Conservation (phyloP, 1,140 invertebrate species). For the Bombus pyrosoma region DNA sequence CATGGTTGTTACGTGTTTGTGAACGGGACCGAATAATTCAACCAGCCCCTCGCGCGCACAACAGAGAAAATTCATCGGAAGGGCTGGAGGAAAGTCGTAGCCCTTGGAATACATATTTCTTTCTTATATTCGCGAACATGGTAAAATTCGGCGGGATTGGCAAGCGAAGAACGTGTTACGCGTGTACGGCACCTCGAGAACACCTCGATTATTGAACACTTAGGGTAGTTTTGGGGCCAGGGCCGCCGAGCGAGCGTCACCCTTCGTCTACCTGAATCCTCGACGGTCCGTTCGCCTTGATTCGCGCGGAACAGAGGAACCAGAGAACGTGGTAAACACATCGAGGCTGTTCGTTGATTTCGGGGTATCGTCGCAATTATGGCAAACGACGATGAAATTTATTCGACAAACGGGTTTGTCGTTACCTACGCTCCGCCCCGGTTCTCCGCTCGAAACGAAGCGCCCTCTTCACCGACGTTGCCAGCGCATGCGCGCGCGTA, state of each 20-base stretch:
- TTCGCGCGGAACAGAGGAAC: constrained; percentile 38
- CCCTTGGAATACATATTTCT: neutral
- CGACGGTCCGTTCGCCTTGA: constrained; percentile 43
- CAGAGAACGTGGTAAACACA: constrained; percentile 42
- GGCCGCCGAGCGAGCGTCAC: constrained; percentile 68
- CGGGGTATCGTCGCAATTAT: neutral
- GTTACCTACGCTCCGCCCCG: neutral
- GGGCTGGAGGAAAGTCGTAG: constrained; percentile 39
- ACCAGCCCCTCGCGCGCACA: constrained; percentile 44
- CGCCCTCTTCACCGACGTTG: constrained; percentile 20
- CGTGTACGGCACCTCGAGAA: constrained; percentile 74
- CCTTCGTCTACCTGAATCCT: constrained; percentile 46
- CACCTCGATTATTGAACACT: constrained; percentile 79
- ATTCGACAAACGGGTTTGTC: neutral
- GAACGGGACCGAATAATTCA: constrained; percentile 1
- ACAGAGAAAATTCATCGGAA: constrained; percentile 53
- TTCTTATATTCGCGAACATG: neutral
- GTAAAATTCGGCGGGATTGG: constrained; percentile 38
- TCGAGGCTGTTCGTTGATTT: constrained; percentile 33
- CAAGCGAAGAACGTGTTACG: constrained; percentile 67
- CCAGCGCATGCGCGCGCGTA: constrained; percentile 4
- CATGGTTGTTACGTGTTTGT: too few relatives aligned
- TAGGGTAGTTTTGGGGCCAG: constrained; percentile 78
- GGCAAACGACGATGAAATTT: constrained; percentile 5
- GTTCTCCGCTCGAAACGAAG: constrained; percentile 25